These are phyloP conservation scores for Ectemnius lituratus DNA, from an alignment of 2,888 invertebrate genomes.

Conservation along the genomic window DNA sequence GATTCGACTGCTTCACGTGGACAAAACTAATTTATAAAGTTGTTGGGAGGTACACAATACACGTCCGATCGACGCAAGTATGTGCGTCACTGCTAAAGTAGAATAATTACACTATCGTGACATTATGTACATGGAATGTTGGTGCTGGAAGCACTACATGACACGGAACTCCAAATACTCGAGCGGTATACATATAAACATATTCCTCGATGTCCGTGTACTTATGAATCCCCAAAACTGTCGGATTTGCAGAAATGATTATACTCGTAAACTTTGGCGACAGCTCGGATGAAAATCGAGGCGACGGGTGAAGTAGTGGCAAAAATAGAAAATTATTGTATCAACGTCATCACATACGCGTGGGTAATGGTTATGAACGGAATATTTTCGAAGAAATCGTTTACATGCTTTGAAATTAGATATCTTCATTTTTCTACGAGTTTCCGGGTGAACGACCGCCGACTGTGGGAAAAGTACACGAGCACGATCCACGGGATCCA, in stretches of 20 bases:
- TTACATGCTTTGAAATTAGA: not conserved
- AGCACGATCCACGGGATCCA: not conserved
- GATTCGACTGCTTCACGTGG: constrained; percentile 27
- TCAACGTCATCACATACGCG: no score
- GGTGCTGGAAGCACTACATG: no score
- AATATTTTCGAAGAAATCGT: not conserved
- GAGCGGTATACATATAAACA: not conserved
- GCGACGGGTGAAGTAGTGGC: no score
- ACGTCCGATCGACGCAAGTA: not conserved
- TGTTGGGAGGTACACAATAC: constrained; percentile 1
- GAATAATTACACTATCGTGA: not conserved
- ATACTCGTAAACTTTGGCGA: no score
- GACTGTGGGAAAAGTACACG: not conserved
- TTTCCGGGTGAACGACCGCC: not conserved
- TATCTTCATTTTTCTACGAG: not conserved
- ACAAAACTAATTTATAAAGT: constrained; percentile 22
- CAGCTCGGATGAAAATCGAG: no score
- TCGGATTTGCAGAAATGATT: no score
- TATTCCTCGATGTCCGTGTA: no score
- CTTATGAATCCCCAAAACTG: no score
- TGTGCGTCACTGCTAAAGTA: not conserved
- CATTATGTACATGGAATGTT: not conserved
- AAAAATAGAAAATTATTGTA: no score
- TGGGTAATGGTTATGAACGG: no score
- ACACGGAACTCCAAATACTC: no score